Conservation (phyloP, 2,113 vertebrate genomes). For the Ciconia boyciana region DNA sequence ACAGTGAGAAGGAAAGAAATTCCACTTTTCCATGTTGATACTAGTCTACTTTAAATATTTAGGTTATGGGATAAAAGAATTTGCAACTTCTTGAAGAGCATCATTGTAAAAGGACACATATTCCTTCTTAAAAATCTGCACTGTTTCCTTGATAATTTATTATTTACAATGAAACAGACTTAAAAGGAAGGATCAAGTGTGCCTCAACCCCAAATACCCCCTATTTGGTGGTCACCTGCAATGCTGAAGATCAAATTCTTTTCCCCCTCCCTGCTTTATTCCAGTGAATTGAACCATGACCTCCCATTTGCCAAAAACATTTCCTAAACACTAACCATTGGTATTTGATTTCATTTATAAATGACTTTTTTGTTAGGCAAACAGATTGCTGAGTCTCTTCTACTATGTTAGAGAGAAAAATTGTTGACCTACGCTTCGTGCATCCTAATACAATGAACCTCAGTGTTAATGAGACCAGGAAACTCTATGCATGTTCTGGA, state of each 20-base stretch:
- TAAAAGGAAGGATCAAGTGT: neutral
- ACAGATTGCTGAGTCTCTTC: neutral
- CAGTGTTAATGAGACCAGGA: slow-evolving; percentile 47
- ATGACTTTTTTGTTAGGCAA: neutral
- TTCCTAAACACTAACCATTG: neutral
- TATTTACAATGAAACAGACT: neutral
- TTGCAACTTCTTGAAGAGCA: neutral
- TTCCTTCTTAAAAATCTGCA: neutral
- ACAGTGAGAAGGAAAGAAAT: neutral
- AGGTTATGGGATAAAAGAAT: neutral
- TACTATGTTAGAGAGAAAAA: slow-evolving; percentile 9
- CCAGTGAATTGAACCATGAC: neutral
- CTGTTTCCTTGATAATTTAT: neutral
- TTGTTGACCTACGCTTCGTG: neutral
- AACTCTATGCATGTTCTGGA: neutral
- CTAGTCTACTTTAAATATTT: neutral
- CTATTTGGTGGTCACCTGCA: neutral
- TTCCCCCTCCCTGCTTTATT: neutral
- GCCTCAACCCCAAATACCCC: neutral
- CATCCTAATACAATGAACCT: slow-evolving; percentile 24
- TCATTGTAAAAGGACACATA: neutral
- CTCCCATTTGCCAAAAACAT: neutral
- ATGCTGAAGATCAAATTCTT: neutral
- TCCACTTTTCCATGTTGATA: neutral
- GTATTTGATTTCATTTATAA: slow-evolving; percentile 29